Percentiles rank a stretch among this genome's conserved stretches.
These are phyloP conservation scores for Fistularia commersonii DNA, from an alignment of 2,797 vertebrate species.

Conservation along the genomic window DNA sequence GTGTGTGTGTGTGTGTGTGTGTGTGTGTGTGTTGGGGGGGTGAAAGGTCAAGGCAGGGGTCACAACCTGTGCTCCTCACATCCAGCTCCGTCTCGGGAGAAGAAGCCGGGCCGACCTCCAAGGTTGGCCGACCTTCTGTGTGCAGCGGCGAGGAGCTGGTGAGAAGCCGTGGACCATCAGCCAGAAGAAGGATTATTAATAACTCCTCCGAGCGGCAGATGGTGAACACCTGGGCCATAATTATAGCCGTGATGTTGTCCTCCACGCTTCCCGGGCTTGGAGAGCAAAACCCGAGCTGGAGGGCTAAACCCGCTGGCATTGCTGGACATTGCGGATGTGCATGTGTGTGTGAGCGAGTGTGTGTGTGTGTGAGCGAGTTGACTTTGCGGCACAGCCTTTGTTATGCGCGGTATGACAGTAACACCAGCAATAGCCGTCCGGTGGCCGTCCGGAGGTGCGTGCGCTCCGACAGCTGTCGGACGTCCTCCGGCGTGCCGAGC, in stretches of 20 bases:
- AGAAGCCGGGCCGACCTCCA: no score
- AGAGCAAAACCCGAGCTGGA: constrained; percentile 19
- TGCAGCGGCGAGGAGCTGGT: no score
- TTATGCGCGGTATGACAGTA: constrained; percentile 33
- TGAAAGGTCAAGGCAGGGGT: not conserved
- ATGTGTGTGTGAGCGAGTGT: no score
- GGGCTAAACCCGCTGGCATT: constrained; percentile 8
- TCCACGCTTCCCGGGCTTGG: constrained; percentile 9
- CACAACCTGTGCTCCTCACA: constrained; percentile 1
- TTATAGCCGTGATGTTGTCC: constrained; percentile 26
- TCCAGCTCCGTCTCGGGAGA: no score
- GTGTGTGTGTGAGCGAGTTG: constrained; percentile 7
- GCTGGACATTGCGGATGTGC: constrained; percentile 2
- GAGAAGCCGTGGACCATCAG: no score
- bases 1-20: no score
- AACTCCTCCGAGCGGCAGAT: constrained; percentile 1
- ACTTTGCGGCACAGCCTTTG: constrained; percentile 17
- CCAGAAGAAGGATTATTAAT: no score
- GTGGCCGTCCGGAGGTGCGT: not conserved
- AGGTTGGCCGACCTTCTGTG: no score
- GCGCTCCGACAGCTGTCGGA: no score
- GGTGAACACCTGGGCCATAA: constrained; percentile 20
- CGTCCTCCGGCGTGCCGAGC: no score
- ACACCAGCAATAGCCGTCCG: constrained; percentile 43
- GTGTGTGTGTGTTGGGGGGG: no score